phyloP scores from a whole-genome alignment of 2,797 vertebrate species.

The Epinephelus malabaricus region DNA sequence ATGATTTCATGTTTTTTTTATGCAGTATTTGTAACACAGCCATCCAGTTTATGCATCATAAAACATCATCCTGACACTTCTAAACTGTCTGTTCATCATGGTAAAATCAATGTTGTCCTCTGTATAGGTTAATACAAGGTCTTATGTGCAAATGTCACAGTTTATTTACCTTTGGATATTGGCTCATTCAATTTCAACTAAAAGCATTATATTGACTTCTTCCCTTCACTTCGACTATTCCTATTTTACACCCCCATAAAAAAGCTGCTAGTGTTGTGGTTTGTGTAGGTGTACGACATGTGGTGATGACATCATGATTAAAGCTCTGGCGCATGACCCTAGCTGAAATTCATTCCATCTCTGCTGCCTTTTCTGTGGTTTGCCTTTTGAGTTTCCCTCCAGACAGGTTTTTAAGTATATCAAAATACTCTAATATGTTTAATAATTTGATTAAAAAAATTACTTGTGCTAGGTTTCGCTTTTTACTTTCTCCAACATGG shows the following conservation, averaged over 20 bases:
- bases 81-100: background rate
- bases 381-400: background rate
- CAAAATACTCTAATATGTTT: too few species aligned
- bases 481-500: too few species aligned
- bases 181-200: background rate
- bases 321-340: slow-evolving; percentile 26
- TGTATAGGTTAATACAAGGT: background rate
- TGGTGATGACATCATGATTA: slow-evolving; percentile 23
- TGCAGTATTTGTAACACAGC: background rate
- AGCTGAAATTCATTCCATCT: slow-evolving; percentile 44
- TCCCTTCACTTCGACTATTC: background rate
- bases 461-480: too few species aligned
- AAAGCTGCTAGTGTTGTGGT: slow-evolving; percentile 4
- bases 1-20: background rate
- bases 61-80: background rate
- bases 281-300: slow-evolving; percentile 1
- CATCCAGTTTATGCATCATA: background rate
- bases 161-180: slow-evolving; percentile 23
- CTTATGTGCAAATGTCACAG: slow-evolving; percentile 1
- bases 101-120: background rate
- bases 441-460: too few species aligned
- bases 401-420: too few species aligned
- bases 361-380: background rate
- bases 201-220: slow-evolving; percentile 22
- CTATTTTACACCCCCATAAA: slow-evolving; percentile 10